Evolutionary conservation across 2,797 vertebrate genomes (phyloP), one percentile per base, ranked within the genome.

Genomic region (Peromyscus melanophrys): DNA sequence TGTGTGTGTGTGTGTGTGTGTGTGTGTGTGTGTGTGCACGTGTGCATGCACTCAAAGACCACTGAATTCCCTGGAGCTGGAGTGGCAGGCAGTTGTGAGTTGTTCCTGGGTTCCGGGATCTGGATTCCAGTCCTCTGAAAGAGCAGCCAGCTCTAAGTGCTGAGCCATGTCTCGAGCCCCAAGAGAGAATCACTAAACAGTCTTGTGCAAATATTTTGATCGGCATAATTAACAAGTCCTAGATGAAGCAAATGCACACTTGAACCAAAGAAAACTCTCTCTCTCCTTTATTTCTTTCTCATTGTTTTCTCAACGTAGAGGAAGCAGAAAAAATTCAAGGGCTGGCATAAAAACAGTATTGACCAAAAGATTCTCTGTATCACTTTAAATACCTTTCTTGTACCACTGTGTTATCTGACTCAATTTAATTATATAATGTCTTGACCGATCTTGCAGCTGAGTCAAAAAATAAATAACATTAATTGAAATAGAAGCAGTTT

Each of bases 381-480:
- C 31, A 61, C 21, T 4, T 31, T 63, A 69, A 88, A 85, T 31
- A 34, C 12, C 46, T 86, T 46, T 25, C 37, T 80, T 89, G 14
- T 78, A 67, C 5, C 40, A 75, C 75, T 92, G 16, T 89, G 14
- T 3, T 83, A 46, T 61, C 19, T 84, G 10, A 40, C 80, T 78
- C 81, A 83, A 31, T 77, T 93, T 23, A 69, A 13, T 71, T 87
- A 27, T 27, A 55, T 55, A 52, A 71, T 11, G 13, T 52, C 12
- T 23, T 25, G 69, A 63, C 49, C 63, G 86, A 49, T 82, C 63
- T 23, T 91, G 6, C 27, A 83, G 89, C 3, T 89, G 57, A 71
- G 27, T 89, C 52, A 94, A 80, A 83, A 97, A 91, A 78, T 65
- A 83, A 83, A 91, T 93, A 59, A 69, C 93, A 92, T 83, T 83